A percentile compares a stretch with the other conserved stretches of the same genome.
Evolutionary conservation across 1,140 invertebrate species (phyloP).

Genomic region (Bombus affinis): DNA sequence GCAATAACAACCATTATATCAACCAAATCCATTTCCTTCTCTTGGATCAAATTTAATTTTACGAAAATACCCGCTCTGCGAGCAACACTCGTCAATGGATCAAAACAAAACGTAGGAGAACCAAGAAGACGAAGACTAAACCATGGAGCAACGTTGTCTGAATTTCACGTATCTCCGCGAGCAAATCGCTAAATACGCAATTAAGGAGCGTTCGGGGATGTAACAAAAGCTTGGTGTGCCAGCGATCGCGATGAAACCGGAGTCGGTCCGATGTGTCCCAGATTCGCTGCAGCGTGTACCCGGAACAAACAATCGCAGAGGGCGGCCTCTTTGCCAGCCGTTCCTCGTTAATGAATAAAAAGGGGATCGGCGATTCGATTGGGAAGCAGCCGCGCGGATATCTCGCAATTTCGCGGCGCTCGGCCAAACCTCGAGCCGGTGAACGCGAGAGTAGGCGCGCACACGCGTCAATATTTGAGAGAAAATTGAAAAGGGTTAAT

Average conservation of each 20-base stretch:
- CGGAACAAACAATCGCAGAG: conserved; percentile 31
- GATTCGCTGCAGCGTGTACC: conserved; percentile 14
- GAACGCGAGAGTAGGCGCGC: neutral
- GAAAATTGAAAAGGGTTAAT: conserved; percentile 70
- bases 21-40: no score
- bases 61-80: no score
- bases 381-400: conserved; percentile 14
- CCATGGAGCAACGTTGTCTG: neutral
- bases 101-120: neutral
- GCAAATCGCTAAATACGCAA: neutral
- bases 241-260: neutral
- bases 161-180: no score
- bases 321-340: conserved; percentile 16
- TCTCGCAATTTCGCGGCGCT: conserved; percentile 38
- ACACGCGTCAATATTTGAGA: conserved; percentile 64
- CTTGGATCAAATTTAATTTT: no score
- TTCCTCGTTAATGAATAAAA: conserved; percentile 43
- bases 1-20: no score
- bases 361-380: conserved; percentile 27
- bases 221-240: neutral
- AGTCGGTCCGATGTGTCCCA: conserved; percentile 12
- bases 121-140: neutral
- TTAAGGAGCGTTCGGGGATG: neutral
- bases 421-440: neutral
- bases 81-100: no score